Percentiles rank a stretch among this genome's conserved stretches.
phyloP scores from a whole-genome alignment of 1,140 invertebrate species.

The Melitaea cinxia region DNA sequence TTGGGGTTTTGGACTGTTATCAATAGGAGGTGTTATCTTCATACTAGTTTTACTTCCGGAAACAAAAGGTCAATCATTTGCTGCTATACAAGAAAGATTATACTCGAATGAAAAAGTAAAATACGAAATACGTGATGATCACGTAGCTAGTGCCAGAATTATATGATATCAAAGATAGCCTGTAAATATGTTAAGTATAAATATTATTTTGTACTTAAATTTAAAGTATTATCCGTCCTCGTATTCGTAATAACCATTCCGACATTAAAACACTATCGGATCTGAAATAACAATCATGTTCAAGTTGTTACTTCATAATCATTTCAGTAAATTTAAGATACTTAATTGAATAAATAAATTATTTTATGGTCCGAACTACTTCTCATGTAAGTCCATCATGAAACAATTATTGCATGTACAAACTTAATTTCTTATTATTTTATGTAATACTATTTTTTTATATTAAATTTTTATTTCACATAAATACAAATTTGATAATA shows the following conservation, averaged over 20 bases:
- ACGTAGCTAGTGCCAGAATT: slow-evolving; percentile 53
- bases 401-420: no score
- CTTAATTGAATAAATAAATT: neutral
- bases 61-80: slow-evolving; percentile 91
- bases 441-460: no score
- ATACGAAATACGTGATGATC: slow-evolving; percentile 59
- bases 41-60: slow-evolving; percentile 87
- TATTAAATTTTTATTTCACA: no score
- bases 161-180: no score
- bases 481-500: no score
- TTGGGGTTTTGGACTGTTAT: slow-evolving; percentile 87
- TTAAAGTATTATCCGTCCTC: slow-evolving; percentile 6
- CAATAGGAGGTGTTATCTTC: slow-evolving; percentile 84
- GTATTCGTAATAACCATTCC: neutral
- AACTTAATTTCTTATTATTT: no score
- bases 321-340: neutral
- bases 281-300: neutral
- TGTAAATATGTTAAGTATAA: no score
- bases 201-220: slow-evolving; percentile 5
- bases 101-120: slow-evolving; percentile 65
- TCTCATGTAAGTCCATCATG: no score
- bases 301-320: neutral
- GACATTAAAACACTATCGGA: neutral
- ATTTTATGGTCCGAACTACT: no score
- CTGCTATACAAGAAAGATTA: slow-evolving; percentile 75